Evolutionary conservation across 2,888 invertebrate genomes (phyloP).

Genomic region (Branchellion lobata): DNA sequence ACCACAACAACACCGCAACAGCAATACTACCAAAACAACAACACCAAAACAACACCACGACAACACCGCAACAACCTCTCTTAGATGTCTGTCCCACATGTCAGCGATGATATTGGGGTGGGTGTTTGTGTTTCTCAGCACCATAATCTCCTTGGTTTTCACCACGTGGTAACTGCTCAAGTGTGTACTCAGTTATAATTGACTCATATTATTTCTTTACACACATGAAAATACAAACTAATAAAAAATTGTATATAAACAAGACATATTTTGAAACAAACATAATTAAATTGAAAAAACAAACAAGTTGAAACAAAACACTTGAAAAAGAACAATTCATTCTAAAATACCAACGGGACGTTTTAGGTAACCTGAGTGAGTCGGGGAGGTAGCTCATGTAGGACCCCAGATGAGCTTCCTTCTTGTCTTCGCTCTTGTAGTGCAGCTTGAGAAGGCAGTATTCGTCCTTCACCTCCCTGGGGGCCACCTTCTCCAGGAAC

Average conservation of each 20-base stretch:
- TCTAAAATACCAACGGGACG: too few relatives aligned
- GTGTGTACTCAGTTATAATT: neutral
- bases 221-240: too few relatives aligned
- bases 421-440: slow-evolving; percentile 22
- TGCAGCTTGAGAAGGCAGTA: slow-evolving; percentile 12
- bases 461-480: neutral
- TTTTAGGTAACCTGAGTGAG: slow-evolving; percentile 26
- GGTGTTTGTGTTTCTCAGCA: neutral
- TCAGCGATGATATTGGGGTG: slow-evolving; percentile 40
- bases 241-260: too few relatives aligned
- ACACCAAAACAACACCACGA: neutral
- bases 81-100: slow-evolving; percentile 31
- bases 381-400: neutral
- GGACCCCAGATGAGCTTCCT: neutral
- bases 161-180: slow-evolving; percentile 29
- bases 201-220: too few relatives aligned
- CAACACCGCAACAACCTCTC: neutral
- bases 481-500: slow-evolving; percentile 8
- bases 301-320: too few relatives aligned
- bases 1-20: too few relatives aligned
- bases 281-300: too few relatives aligned
- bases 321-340: too few relatives aligned
- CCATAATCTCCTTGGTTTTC: slow-evolving; percentile 27
- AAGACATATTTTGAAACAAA: too few relatives aligned
- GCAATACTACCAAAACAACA: neutral